phyloP scores from a whole-genome alignment of 2,797 vertebrate species.

The Cygnus olor region DNA sequence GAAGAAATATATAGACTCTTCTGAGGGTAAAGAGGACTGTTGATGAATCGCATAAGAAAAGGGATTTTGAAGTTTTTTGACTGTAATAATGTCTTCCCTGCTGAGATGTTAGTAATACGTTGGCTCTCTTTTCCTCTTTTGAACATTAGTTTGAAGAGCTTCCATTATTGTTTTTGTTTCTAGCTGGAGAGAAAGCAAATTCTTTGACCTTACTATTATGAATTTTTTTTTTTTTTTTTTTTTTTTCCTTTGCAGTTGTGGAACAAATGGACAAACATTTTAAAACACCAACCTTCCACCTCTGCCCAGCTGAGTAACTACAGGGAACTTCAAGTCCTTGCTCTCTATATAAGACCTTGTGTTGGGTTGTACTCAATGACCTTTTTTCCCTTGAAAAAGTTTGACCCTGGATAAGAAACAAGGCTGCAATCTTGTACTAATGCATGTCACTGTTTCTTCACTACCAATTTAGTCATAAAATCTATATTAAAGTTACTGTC shows the following conservation, averaged over 20 bases:
- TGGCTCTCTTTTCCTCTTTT: slow-evolving; percentile 45
- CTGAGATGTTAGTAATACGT: slow-evolving; percentile 66
- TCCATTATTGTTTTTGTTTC: slow-evolving; percentile 61
- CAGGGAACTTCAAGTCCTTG: neutral
- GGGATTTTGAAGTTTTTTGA: slow-evolving; percentile 37
- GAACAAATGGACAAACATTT: slow-evolving; percentile 26
- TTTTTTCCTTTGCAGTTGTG: neutral
- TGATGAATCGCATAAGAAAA: slow-evolving; percentile 46
- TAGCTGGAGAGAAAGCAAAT: slow-evolving; percentile 46
- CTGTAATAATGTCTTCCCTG: slow-evolving; percentile 37
- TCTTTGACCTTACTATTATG: slow-evolving; percentile 13
- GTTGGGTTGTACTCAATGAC: rapidly evolving
- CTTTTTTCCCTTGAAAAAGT: neutral
- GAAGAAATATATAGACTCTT: neutral
- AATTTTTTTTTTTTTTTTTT: neutral
- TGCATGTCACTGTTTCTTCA: neutral
- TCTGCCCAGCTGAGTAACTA: neutral
- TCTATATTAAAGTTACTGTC: neutral
- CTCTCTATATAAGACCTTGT: neutral
- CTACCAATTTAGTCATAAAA: neutral
- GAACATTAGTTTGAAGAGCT: slow-evolving; percentile 59
- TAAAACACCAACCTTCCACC: neutral
- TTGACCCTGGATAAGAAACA: neutral
- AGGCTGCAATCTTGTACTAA: neutral
- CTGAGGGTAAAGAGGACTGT: slow-evolving; percentile 20